Percentiles rank a stretch among this genome's conserved stretches.
Conservation (phyloP, 2,888 invertebrate genomes). For the Drosophila putrida region DNA sequence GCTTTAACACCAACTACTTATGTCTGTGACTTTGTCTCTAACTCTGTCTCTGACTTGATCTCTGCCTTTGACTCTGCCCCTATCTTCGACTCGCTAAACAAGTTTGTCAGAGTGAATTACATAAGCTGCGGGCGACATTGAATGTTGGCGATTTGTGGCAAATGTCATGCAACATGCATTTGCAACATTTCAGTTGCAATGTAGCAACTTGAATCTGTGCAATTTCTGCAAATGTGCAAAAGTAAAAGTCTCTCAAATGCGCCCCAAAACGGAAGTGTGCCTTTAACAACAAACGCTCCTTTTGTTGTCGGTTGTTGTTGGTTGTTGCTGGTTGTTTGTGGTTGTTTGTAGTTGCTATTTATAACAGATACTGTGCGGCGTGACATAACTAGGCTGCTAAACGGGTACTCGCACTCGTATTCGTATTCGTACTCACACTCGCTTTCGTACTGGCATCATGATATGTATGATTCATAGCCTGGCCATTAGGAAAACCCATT, state of each 20-base stretch:
- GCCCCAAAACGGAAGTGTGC: slow-evolving; percentile 64
- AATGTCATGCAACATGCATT: slow-evolving; percentile 69
- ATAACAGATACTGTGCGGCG: slow-evolving; percentile 34
- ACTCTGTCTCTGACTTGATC: background rate
- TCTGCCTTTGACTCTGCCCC: background rate
- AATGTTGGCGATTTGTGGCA: slow-evolving; percentile 68
- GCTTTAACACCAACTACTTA: background rate
- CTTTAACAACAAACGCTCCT: slow-evolving; percentile 27
- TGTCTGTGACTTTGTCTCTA: background rate
- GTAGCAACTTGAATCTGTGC: slow-evolving; percentile 22
- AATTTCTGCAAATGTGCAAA: slow-evolving; percentile 60
- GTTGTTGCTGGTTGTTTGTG: slow-evolving; percentile 22
- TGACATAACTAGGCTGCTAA: slow-evolving; percentile 51
- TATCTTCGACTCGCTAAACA: slow-evolving; percentile 42
- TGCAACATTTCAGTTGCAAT: slow-evolving; percentile 38
- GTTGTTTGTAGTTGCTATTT: slow-evolving; percentile 38
- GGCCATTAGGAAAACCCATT: slow-evolving; percentile 62
- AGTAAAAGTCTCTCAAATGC: slow-evolving; percentile 64
- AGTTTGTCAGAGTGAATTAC: slow-evolving; percentile 60
- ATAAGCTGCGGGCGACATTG: slow-evolving; percentile 71
- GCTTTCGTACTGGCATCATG: slow-evolving; percentile 7
- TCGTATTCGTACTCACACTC: background rate
- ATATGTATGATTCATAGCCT: slow-evolving; percentile 53
- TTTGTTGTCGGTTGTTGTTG: slow-evolving; percentile 28
- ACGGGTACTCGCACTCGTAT: slow-evolving; percentile 13